A percentile compares a stretch with the other conserved stretches of the same genome.
phyloP scores from a whole-genome alignment of 2,797 vertebrate genomes.

The Thaleichthys pacificus region DNA sequence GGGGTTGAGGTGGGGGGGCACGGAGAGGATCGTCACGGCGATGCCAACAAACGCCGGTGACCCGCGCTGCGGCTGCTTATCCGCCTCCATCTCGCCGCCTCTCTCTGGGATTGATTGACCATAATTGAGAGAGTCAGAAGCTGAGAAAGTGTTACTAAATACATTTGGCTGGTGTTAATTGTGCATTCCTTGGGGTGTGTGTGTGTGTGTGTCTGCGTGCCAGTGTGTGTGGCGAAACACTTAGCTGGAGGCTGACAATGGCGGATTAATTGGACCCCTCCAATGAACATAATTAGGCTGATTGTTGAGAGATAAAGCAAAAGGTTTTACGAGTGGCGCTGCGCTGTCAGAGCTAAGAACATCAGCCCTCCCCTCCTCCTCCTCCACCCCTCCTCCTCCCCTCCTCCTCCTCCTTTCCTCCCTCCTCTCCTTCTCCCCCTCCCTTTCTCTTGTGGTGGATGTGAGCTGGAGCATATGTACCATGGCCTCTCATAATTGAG shows the following conservation, averaged over 20 bases:
- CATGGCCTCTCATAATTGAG: slow-evolving; percentile 10
- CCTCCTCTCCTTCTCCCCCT: slow-evolving; percentile 31
- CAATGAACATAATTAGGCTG: slow-evolving; percentile 89
- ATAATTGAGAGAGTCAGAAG: slow-evolving; percentile 86
- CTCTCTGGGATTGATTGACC: slow-evolving; percentile 82
- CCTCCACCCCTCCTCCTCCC: slow-evolving; percentile 28
- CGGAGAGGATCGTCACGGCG: slow-evolving; percentile 58
- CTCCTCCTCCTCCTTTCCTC: slow-evolving; percentile 29
- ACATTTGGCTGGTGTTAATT: slow-evolving; percentile 88
- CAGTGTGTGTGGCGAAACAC: slow-evolving; percentile 77
- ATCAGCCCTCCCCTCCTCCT: slow-evolving; percentile 40
- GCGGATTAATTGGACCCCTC: slow-evolving; percentile 89
- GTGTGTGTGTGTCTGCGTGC: slow-evolving; percentile 78
- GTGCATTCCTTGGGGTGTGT: slow-evolving; percentile 74
- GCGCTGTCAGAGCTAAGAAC: slow-evolving; percentile 69
- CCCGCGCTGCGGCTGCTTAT: slow-evolving; percentile 54
- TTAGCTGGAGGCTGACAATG: slow-evolving; percentile 85
- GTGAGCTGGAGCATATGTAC: neutral
- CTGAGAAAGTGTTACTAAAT: slow-evolving; percentile 83
- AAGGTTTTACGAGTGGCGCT: slow-evolving; percentile 78
- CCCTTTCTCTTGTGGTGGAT: slow-evolving; percentile 19
- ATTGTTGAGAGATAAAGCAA: slow-evolving; percentile 84
- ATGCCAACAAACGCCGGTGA: slow-evolving; percentile 70
- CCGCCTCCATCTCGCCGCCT: slow-evolving; percentile 43
- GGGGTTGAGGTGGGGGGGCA: slow-evolving; percentile 33